phyloP scores from a whole-genome alignment of 2,797 vertebrate genomes.

The Lophius americanus region DNA sequence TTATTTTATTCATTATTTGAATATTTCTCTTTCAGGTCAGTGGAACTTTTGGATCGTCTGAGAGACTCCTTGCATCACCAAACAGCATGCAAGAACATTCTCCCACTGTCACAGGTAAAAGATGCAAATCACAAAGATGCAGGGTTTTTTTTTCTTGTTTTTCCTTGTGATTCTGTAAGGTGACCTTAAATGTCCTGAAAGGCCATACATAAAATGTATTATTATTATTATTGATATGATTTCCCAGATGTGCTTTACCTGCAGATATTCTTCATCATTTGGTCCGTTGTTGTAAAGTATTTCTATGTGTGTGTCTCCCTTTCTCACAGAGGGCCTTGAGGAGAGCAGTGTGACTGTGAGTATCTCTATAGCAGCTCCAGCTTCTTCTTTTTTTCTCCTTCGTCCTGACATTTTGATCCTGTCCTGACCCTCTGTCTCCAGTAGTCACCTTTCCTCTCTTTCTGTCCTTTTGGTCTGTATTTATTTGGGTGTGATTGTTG shows the following conservation, averaged over 20 bases:
- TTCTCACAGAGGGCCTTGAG: slow-evolving; percentile 73
- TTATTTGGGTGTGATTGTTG: slow-evolving; percentile 37
- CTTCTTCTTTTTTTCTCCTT: slow-evolving; percentile 54
- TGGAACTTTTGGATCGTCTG: slow-evolving; percentile 18
- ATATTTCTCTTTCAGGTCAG: slow-evolving; percentile 59
- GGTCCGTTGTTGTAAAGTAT: not conserved
- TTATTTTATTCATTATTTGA: slow-evolving; percentile 16
- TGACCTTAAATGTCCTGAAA: too few relatives aligned
- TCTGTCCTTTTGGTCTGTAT: slow-evolving; percentile 66
- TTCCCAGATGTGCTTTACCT: not conserved
- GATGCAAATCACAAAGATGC: not conserved
- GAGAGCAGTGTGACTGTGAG: slow-evolving; percentile 79
- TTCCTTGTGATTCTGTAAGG: too few relatives aligned
- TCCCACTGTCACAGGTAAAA: slow-evolving; percentile 73
- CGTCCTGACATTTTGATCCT: slow-evolving; percentile 62
- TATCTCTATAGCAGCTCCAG: slow-evolving; percentile 45
- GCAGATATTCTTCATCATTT: not conserved
- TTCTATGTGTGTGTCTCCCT: slow-evolving; percentile 2
- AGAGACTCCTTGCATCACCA: slow-evolving; percentile 19
- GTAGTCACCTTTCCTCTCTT: slow-evolving; percentile 72
- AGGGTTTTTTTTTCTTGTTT: too few relatives aligned
- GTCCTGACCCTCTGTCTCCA: slow-evolving; percentile 66
- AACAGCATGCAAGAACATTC: slow-evolving; percentile 66
- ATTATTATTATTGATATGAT: too few relatives aligned
- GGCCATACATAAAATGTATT: too few relatives aligned